Evolutionary conservation across 1,140 invertebrate genomes (phyloP).

Genomic region (Trialeurodes vaporariorum): DNA sequence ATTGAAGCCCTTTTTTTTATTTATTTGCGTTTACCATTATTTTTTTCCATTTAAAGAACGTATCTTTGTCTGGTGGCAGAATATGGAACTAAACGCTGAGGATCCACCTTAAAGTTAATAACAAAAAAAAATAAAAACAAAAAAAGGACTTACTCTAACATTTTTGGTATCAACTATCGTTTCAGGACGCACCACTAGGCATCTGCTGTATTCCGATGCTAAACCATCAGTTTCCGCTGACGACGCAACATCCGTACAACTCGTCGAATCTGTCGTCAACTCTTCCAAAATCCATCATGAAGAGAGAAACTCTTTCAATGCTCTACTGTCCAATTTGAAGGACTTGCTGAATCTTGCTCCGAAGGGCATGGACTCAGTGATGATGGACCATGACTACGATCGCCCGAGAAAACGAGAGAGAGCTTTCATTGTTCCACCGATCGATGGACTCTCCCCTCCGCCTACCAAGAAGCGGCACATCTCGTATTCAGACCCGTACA

Average conservation of each 20-base stretch:
- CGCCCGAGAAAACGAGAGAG: neutral
- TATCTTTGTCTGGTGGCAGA: too few relatives aligned
- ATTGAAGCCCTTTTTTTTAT: too few relatives aligned
- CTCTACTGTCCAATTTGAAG: neutral
- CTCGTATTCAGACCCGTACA: neutral
- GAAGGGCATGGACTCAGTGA: neutral
- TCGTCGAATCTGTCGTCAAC: neutral
- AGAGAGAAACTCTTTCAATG: neutral
- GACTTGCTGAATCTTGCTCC: neutral
- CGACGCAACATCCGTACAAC: neutral
- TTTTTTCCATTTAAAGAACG: too few relatives aligned
- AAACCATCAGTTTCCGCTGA: neutral
- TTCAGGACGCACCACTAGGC: neutral
- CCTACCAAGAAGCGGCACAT: neutral
- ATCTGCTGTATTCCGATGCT: neutral
- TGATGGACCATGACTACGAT: neutral
- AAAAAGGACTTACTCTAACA: too few relatives aligned
- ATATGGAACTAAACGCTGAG: too few relatives aligned
- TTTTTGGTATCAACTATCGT: neutral
- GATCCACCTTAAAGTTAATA: too few relatives aligned
- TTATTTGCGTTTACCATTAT: too few relatives aligned
- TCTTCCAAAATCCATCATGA: neutral
- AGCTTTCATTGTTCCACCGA: neutral
- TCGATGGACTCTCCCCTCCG: neutral
- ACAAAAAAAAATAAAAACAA: too few relatives aligned